Percentiles rank a stretch among this genome's conserved stretches.
Evolutionary conservation across 2,797 vertebrate genomes (phyloP).

Genomic region (Psittacula echo): DNA sequence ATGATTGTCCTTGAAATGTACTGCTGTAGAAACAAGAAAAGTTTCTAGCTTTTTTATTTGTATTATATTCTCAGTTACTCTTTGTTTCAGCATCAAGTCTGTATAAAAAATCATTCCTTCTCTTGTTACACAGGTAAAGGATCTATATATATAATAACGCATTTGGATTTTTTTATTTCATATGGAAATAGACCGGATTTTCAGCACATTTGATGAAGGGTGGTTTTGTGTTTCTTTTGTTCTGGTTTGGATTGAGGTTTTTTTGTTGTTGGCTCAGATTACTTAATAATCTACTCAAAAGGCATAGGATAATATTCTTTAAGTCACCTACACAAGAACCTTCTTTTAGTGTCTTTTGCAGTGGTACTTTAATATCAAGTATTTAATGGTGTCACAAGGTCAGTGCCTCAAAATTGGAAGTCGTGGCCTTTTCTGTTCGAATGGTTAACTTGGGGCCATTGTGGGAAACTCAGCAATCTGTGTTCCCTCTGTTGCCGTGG

Average conservation of each 20-base stretch:
- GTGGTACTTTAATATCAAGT: slow-evolving; percentile 26
- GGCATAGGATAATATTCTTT: not conserved
- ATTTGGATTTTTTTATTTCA: not conserved
- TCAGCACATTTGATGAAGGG: not conserved
- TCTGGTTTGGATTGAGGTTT: not conserved
- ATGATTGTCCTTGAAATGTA: slow-evolving; percentile 26
- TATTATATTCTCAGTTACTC: not conserved
- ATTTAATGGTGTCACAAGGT: slow-evolving; percentile 60
- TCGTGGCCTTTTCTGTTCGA: slow-evolving; percentile 20
- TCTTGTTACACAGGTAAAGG: not conserved
- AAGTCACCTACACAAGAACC: not conserved
- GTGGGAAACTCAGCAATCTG: slow-evolving; percentile 22
- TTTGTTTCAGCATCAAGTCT: not conserved
- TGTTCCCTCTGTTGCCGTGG: slow-evolving; percentile 12
- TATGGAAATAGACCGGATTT: slow-evolving; percentile 9
- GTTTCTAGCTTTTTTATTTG: not conserved
- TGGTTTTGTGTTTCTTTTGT: not conserved
- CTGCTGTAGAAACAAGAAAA: not conserved
- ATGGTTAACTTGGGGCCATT: slow-evolving; percentile 46
- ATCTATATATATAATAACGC: not conserved
- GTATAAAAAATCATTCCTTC: not conserved
- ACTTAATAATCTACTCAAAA: not conserved
- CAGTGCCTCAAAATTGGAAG: slow-evolving; percentile 51
- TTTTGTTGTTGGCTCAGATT: not conserved
- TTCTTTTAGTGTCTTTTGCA: slow-evolving; percentile 21